These are phyloP conservation scores for Tetrax tetrax DNA, from an alignment of 2,113 vertebrate genomes.

Conservation along the genomic window DNA sequence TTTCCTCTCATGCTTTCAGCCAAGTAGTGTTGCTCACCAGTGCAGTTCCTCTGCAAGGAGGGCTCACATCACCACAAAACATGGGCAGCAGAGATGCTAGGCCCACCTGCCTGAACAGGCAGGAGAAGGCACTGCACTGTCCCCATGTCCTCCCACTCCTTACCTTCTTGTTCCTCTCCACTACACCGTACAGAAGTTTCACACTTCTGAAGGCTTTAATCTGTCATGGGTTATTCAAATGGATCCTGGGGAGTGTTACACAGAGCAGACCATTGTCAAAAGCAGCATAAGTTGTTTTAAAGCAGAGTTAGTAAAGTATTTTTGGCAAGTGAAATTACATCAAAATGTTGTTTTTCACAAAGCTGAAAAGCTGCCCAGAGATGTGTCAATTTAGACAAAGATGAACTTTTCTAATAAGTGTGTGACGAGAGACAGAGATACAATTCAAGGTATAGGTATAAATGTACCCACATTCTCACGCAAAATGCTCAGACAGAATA, in stretches of 20 bases:
- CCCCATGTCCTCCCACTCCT: neutral
- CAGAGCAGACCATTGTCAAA: neutral
- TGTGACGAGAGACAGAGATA: neutral
- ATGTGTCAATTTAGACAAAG: neutral
- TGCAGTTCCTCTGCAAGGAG: neutral
- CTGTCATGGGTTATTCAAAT: neutral
- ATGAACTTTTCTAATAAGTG: neutral
- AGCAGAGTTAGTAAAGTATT: neutral
- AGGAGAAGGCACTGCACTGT: neutral
- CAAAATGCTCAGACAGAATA: neutral
- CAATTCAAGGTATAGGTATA: neutral
- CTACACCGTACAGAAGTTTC: neutral
- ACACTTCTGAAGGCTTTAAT: neutral
- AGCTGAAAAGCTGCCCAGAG: neutral
- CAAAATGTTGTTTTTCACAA: neutral
- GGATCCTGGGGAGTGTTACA: neutral
- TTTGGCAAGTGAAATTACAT: neutral
- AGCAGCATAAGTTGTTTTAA: neutral
- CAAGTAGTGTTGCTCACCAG: neutral
- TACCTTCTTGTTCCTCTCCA: neutral
- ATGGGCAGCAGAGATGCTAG: fast-evolving
- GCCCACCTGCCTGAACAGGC: neutral
- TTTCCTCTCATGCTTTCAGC: neutral
- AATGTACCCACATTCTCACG: neutral
- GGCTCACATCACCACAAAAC: fast-evolving